Percentiles rank a stretch among this genome's conserved stretches.
These are phyloP conservation scores for Datnioides undecimradiatus DNA, from an alignment of 2,113 vertebrate genomes.

Conservation along the genomic window DNA sequence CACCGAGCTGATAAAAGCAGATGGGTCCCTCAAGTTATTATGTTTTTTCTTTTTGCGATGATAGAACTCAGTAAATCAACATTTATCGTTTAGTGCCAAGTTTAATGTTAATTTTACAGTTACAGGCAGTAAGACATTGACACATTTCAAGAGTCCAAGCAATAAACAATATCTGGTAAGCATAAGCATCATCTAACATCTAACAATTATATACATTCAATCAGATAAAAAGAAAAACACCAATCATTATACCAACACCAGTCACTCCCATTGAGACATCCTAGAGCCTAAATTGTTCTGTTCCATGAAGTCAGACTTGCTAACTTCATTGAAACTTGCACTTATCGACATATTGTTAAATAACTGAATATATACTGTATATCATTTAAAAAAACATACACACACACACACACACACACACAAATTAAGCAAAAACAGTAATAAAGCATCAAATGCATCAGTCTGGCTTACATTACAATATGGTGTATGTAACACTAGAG, in stretches of 20 bases:
- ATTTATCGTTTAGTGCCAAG: constrained; percentile 9
- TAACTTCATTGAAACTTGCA: constrained; percentile 55
- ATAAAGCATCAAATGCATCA: constrained; percentile 47
- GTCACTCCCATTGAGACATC: constrained; percentile 61
- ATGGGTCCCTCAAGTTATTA: no score
- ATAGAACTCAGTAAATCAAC: background rate
- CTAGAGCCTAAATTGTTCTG: constrained; percentile 69
- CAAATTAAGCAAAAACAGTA: constrained; percentile 19
- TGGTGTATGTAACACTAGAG: constrained; percentile 23
- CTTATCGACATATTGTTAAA: constrained; percentile 67
- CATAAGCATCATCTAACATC: constrained; percentile 36
- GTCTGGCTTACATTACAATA: constrained; percentile 12
- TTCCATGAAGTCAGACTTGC: constrained; percentile 52
- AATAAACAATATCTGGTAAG: constrained; percentile 50
- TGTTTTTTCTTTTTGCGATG: background rate
- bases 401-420: no score
- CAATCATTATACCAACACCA: constrained; percentile 38
- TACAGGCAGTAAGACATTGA: constrained; percentile 30
- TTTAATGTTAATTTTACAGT: constrained; percentile 54
- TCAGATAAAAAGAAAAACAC: constrained; percentile 33
- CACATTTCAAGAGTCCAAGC: constrained; percentile 50
- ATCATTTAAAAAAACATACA: constrained; percentile 30
- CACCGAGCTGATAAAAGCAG: no score
- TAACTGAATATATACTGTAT: constrained; percentile 62
- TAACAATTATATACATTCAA: constrained; percentile 60